Evolutionary conservation across 2,888 invertebrate species (phyloP), one percentile per base, ranked within the genome.

Genomic region (Galerucella pusilla): DNA sequence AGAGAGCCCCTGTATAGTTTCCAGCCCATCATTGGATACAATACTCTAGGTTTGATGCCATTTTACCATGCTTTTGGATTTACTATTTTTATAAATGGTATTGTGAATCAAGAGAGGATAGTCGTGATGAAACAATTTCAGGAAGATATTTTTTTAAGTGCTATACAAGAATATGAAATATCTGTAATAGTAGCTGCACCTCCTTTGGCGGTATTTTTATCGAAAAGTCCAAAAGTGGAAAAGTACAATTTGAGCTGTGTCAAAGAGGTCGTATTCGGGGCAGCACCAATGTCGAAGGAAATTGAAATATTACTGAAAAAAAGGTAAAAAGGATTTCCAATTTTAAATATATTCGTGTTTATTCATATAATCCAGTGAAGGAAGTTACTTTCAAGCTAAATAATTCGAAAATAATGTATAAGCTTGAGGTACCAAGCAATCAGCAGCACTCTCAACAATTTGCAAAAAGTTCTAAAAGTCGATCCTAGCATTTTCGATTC

Each of bases 21-120:
- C 16, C 25, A 14, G 1, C 57, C 12, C 10, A 7, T 28, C 2
- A 12, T 14, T 10, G 78, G 68, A 25, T 20, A 67, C 14, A 67
- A 10, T 11, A 60, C 77, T 52, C 54, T 94, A 68, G 92, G 92
- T 1, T 86, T 95, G 52, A 90, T 95, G 77, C 96, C 96, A 11
- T 94, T 95, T 90, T 96, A 94, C 86, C 96, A 96, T 87, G 92
- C 93, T 0, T 95, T 93, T 84, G 94, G 94, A 0, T 93, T 94
- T 82, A 90, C 93, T 70, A 88, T 92, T 11, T 87, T 93, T 76
- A 88, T 90, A 14, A 85, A 90, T 20, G 86, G 93, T 57, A 85
- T 90, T 28, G 83, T 91, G 79, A 90, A 92, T 68, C 85, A 89
- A 2, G 89, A 89, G 82, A 79, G 78, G 67, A 72, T 85, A 77